A percentile compares a stretch with the other conserved stretches of the same genome.
Conservation (phyloP, 2,113 vertebrate genomes). For the Lutjanus erythropterus region DNA sequence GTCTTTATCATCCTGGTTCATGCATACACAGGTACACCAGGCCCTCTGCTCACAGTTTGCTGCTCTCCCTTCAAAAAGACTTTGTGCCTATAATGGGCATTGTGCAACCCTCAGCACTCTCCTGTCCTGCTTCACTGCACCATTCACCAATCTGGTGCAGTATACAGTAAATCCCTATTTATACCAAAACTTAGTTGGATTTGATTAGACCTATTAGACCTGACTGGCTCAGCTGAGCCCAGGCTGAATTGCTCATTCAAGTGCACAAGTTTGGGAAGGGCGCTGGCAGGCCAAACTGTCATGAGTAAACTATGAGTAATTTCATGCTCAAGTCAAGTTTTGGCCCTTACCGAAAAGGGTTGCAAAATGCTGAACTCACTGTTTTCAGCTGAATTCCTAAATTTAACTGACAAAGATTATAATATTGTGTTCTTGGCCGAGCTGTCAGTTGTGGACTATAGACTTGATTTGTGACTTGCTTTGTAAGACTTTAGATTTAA, state of each 20-base stretch:
- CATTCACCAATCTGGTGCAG: background rate
- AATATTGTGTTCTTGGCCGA: background rate
- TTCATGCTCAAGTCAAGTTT: background rate
- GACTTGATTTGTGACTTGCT: background rate
- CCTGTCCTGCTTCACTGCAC: background rate
- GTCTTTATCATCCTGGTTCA: background rate
- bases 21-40: background rate
- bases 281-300: background rate
- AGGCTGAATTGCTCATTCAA: background rate
- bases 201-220: background rate
- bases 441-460: background rate
- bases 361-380: background rate
- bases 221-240: background rate
- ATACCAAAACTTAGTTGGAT: background rate
- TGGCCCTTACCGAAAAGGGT: background rate
- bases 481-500: background rate
- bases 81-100: background rate
- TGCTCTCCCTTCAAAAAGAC: background rate
- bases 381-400: background rate
- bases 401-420: background rate
- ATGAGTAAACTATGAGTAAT: background rate
- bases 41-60: background rate
- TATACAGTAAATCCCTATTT: background rate
- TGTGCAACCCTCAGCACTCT: background rate
- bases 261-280: background rate